Evolutionary conservation across 2,888 invertebrate genomes (phyloP).

Genomic region (Holacanthella duospinosa): DNA sequence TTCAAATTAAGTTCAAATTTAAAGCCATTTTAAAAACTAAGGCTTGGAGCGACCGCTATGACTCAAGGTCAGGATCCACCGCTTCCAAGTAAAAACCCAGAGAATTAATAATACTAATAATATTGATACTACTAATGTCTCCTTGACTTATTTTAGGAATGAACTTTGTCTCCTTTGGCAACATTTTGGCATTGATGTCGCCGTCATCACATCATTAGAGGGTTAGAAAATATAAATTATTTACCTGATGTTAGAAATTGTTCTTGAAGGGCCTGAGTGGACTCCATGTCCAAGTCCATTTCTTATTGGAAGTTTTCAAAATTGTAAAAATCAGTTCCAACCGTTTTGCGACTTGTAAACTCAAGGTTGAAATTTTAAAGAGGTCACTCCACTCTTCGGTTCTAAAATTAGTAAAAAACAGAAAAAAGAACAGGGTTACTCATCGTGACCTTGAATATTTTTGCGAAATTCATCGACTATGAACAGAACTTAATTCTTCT

Average conservation of each 20-base stretch:
- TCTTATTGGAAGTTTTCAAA: background rate
- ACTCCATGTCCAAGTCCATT: background rate
- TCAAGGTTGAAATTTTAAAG: too few species aligned
- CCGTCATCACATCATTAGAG: background rate
- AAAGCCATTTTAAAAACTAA: background rate
- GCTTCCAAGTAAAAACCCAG: too few species aligned
- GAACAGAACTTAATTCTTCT: too few species aligned
- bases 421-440: background rate
- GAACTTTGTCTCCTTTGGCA: background rate
- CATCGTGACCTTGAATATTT: too few species aligned
- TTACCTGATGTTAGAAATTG: background rate
- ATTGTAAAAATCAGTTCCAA: background rate
- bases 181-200: background rate
- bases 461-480: too few species aligned
- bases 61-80: background rate
- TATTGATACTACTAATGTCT: too few species aligned
- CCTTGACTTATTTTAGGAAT: background rate
- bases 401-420: background rate
- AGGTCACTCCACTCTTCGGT: background rate
- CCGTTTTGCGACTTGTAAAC: too few species aligned
- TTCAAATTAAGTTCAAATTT: background rate
- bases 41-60: background rate
- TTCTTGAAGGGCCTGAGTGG: background rate
- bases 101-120: too few species aligned
- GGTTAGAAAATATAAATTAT: background rate